Conservation (phyloP, 2,113 vertebrate genomes). For the Mastomys natalensis region DNA sequence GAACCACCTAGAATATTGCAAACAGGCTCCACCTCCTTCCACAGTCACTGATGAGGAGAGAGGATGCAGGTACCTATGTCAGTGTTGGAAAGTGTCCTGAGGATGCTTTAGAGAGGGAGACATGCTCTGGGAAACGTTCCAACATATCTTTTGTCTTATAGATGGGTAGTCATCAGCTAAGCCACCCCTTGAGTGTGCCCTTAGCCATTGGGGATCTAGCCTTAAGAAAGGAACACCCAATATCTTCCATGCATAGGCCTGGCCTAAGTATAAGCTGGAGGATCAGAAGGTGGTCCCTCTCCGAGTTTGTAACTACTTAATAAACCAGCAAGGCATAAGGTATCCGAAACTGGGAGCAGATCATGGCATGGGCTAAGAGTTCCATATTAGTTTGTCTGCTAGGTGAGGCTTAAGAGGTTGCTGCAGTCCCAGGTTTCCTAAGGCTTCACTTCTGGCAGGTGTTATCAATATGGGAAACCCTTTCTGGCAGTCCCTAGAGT, state of each 20-base stretch:
- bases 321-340: neutral
- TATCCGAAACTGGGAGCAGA: neutral
- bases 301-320: neutral
- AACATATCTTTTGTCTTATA: neutral
- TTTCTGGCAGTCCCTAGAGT: neutral
- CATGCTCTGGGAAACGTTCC: neutral
- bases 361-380: neutral
- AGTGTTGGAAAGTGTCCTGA: neutral
- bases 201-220: neutral
- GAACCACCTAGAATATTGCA: neutral
- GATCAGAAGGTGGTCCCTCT: neutral
- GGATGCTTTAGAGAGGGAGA: neutral
- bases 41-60: neutral
- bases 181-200: neutral
- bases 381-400: neutral
- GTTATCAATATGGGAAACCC: neutral
- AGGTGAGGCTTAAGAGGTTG: neutral
- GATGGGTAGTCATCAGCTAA: neutral
- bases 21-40: neutral
- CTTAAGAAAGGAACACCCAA: neutral
- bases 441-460: neutral
- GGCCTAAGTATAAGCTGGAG: neutral
- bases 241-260: neutral
- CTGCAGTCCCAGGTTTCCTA: neutral
- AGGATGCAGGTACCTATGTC: neutral